Evolutionary conservation across 2,888 invertebrate species (phyloP), one percentile per base, ranked within the genome.

Genomic region (Chironomus tentans): DNA sequence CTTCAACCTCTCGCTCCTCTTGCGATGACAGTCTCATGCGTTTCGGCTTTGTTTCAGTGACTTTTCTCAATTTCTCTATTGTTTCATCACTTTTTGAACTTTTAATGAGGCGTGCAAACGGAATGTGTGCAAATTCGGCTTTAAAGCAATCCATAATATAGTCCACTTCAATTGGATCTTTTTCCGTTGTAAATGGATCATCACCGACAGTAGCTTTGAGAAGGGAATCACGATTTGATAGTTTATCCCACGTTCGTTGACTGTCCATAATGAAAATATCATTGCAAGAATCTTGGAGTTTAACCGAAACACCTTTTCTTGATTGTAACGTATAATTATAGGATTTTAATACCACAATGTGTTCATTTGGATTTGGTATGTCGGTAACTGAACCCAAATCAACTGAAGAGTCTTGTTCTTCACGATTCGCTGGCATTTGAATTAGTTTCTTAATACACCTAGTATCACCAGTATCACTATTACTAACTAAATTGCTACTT

Each of bases 111-210:
- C 91, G 89, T 81, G 91, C 91, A 85, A 93, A 92, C 81, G 93
- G 92, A 84, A 93, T 89, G 83, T 88, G 87, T 80, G 90, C 89
- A 80, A 91, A 90, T 84, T 94, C 94, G 46, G 91, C 91, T 82
- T 92, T 92, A 86, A 94, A 93, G 82, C 92, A 91, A 80, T 95
- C 92, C 82, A 94, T 88, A 80, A 96, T 91, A 82, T 96, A 94
- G 79, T 88, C 88, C 70, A 86, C 86, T 48, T 83, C 82, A 38
- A 21, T 76, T 10, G 81, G 81, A 78, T 83, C 83, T 76, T 85
- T 85, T 76, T 89, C 90, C 78, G 89, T 87, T 80, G 91, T 90
- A 91, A 92, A 92, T 21, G 92, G 91, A 84, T 92, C 92, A 77
- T 89, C 87, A 78, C 88, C 87, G 76, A 87, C 87, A 78, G 85